A percentile compares a stretch with the other conserved stretches of the same genome.
Evolutionary conservation across 2,797 vertebrate genomes (phyloP).

Genomic region (Pteropus rufus): DNA sequence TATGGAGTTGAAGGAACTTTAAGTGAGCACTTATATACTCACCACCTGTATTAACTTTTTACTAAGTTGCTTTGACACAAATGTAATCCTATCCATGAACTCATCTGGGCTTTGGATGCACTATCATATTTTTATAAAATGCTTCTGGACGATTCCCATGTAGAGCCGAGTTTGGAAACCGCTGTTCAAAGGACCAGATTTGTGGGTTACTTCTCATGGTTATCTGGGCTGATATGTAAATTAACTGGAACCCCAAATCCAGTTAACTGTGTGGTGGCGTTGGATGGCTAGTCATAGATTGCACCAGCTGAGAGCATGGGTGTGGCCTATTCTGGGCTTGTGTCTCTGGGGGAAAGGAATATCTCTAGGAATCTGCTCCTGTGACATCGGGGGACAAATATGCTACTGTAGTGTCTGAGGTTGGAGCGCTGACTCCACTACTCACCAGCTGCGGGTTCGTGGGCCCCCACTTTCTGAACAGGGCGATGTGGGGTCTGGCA

Average conservation of each 20-base stretch:
- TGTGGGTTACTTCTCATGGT: not conserved
- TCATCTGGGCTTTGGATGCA: not conserved
- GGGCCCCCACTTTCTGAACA: not conserved
- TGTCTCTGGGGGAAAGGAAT: not conserved
- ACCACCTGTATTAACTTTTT: not conserved
- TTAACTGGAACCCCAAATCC: not conserved
- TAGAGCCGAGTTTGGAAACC: not conserved
- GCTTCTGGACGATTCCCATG: not conserved
- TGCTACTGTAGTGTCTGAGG: not conserved
- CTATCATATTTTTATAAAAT: not conserved
- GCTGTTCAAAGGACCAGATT: not conserved
- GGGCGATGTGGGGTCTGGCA: not conserved
- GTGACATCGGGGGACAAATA: not conserved
- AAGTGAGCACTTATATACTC: not conserved
- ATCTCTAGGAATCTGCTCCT: not conserved
- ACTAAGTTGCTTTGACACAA: not conserved
- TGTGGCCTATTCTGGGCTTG: not conserved
- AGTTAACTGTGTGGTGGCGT: not conserved
- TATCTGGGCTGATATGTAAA: not conserved
- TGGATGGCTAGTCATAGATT: not conserved
- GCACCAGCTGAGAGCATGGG: not conserved
- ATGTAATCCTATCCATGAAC: not conserved
- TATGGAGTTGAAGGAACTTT: not conserved
- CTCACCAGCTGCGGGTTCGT: not conserved
- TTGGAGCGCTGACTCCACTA: not conserved